Evolutionary conservation across 2,113 vertebrate genomes (phyloP).

Genomic region (Thryonomys swinderianus): DNA sequence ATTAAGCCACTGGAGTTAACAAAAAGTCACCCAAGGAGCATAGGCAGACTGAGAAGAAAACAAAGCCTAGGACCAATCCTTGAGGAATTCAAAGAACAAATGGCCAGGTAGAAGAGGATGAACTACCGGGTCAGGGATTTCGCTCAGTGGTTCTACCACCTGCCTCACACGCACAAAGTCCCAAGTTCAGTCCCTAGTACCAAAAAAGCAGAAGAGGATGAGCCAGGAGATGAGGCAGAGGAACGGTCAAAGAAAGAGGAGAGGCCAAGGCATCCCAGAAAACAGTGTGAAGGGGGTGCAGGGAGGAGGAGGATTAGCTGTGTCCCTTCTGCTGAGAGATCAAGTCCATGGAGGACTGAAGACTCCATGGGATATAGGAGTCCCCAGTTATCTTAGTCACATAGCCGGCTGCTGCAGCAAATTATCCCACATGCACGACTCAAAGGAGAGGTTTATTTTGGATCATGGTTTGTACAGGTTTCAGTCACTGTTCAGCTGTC

Average conservation of each 20-base stretch:
- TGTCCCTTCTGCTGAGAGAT: conserved; percentile 3
- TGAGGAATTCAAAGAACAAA: background rate
- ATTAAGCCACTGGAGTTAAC: background rate
- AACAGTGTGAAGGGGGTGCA: background rate
- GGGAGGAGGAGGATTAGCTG: background rate
- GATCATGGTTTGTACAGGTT: background rate
- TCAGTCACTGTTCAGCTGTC: background rate
- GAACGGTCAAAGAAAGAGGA: background rate
- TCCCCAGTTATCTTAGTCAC: background rate
- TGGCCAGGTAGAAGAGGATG: background rate
- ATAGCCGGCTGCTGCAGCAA: background rate
- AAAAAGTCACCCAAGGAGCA: background rate
- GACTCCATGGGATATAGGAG: background rate
- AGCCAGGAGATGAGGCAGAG: background rate
- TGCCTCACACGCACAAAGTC: no score
- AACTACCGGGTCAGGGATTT: background rate
- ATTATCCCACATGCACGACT: background rate
- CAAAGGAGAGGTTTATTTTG: background rate
- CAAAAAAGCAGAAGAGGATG: background rate
- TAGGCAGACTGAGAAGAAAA: background rate
- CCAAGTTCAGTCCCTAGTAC: no score
- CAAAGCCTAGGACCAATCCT: background rate
- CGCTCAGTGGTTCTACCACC: no score
- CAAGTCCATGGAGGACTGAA: background rate
- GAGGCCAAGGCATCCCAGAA: background rate